Conservation (phyloP, 2,888 invertebrate species). For the Ypsolopha sequella region DNA sequence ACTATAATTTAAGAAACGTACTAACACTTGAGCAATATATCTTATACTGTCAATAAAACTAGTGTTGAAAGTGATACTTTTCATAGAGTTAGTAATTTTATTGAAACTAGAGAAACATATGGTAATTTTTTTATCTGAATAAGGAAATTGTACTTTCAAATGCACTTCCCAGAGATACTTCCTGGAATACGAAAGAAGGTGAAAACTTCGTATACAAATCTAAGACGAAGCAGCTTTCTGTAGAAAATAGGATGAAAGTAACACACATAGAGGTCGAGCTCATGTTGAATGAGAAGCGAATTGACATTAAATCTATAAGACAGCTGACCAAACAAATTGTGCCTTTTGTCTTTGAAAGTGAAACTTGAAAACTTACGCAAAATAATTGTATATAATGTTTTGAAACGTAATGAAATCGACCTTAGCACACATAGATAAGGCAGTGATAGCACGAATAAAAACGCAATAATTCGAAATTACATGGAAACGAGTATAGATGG, state of each 20-base stretch:
- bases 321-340: constrained; percentile 1
- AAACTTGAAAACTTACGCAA: too few species aligned
- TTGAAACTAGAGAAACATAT: too few species aligned
- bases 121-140: constrained; percentile 13
- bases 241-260: constrained; percentile 16
- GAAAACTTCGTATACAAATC: constrained; percentile 31
- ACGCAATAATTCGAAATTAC: too few species aligned
- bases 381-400: too few species aligned
- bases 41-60: too few species aligned
- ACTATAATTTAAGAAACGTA: too few species aligned
- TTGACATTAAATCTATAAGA: not conserved
- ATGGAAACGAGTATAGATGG: too few species aligned
- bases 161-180: constrained; percentile 18
- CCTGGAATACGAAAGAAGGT: constrained; percentile 52
- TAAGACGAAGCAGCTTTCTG: constrained; percentile 28
- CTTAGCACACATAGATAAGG: too few species aligned
- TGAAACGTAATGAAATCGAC: too few species aligned
- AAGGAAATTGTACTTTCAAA: constrained; percentile 37
- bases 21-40: not conserved
- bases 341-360: not conserved
- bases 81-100: too few species aligned
- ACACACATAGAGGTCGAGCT: not conserved
- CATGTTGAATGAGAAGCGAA: constrained; percentile 2
- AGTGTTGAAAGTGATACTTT: too few species aligned
- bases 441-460: too few species aligned